Percentiles rank a stretch among this genome's conserved stretches.
Conservation (phyloP, 1,140 invertebrate genomes). For the Hesperophylax magnus region DNA sequence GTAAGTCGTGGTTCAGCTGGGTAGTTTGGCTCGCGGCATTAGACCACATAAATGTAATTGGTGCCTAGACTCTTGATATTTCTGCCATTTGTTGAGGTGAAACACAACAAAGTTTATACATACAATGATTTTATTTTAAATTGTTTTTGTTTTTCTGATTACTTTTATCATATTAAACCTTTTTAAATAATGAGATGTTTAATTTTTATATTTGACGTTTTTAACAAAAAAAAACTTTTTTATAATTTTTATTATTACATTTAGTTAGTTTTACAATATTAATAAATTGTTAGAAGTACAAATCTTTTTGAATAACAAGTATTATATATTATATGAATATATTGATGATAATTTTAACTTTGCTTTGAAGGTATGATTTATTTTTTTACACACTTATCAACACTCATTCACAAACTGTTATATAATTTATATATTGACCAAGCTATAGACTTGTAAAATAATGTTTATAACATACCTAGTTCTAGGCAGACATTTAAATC, state of each 20-base stretch:
- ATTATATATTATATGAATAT: slow-evolving; percentile 27
- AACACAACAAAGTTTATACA: slow-evolving; percentile 14
- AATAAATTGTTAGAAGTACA: slow-evolving; percentile 35
- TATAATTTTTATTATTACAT: slow-evolving; percentile 1
- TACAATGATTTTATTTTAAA: slow-evolving; percentile 1
- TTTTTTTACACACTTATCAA: not conserved
- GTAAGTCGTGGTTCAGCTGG: no score
- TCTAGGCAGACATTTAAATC: not conserved
- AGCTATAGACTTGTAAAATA: slow-evolving; percentile 1
- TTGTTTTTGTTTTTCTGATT: not conserved
- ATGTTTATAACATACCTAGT: not conserved
- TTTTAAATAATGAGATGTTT: not conserved
- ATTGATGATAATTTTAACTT: slow-evolving; percentile 9
- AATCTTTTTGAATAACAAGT: slow-evolving; percentile 29
- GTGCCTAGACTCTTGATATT: no score
- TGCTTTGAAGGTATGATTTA: not conserved
- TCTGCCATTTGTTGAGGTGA: not conserved
- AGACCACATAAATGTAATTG: no score
- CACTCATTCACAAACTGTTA: not conserved
- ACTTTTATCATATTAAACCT: slow-evolving; percentile 17
- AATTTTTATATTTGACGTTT: slow-evolving; percentile 19
- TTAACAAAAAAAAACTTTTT: not conserved
- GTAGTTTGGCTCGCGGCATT: no score
- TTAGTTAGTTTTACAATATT: slow-evolving; percentile 24
- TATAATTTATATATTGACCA: slow-evolving; percentile 24